Percentiles rank a stretch among this genome's conserved stretches.
phyloP scores from a whole-genome alignment of 2,888 invertebrate genomes.

The Drosophila paramelanica region DNA sequence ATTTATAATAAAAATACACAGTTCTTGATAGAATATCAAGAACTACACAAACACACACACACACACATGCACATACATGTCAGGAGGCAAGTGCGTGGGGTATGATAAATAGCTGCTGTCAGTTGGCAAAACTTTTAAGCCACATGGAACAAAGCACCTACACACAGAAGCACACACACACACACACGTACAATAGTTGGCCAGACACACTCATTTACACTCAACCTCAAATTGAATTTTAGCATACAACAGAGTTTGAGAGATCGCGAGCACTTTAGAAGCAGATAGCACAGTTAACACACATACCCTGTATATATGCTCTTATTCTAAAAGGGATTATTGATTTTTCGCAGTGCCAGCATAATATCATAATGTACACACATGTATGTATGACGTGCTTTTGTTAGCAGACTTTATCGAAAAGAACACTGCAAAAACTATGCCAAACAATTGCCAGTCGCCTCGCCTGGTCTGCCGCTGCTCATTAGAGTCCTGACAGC shows the following conservation, averaged over 20 bases:
- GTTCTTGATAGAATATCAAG: constrained; percentile 63
- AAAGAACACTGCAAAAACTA: constrained; percentile 27
- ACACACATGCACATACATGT: constrained; percentile 1
- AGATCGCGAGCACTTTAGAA: constrained; percentile 46
- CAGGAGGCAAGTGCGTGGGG: constrained; percentile 10
- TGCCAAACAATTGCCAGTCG: constrained; percentile 41
- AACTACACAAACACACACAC: constrained; percentile 18
- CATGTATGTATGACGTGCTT: constrained; percentile 1
- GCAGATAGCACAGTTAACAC: constrained; percentile 54
- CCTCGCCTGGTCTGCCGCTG: constrained; percentile 15
- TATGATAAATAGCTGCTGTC: constrained; percentile 42
- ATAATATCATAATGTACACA: constrained; percentile 9
- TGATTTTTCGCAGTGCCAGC: constrained; percentile 53
- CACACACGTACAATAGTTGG: constrained; percentile 24
- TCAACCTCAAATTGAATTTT: constrained; percentile 72
- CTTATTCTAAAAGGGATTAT: constrained; percentile 59
- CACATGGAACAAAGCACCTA: constrained; percentile 49
- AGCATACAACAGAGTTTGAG: constrained; percentile 44
- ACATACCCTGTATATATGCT: constrained; percentile 21
- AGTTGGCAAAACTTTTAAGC: constrained; percentile 48
- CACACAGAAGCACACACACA: constrained; percentile 11
- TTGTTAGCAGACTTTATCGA: constrained; percentile 36
- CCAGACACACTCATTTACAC: constrained; percentile 37
- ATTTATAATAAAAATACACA: constrained; percentile 34
- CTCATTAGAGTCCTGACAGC: constrained; percentile 53